Base-by-base conservation (phyloP, 2,797 vertebrate genomes). In the Notolepis coatsorum region DNA sequence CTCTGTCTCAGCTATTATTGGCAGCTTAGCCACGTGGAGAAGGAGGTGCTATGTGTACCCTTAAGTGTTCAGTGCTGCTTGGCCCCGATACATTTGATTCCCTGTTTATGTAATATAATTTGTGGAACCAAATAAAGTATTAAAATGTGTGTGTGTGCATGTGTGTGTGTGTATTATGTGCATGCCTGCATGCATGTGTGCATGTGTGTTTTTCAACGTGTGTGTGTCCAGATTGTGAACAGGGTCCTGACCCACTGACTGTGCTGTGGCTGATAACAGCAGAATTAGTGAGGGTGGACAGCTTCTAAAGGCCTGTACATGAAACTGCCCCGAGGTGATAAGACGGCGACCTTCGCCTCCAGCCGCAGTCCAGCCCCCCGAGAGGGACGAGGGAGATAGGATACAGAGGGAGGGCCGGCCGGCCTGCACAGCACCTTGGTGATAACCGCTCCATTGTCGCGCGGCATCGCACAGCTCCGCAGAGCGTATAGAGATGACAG, bases 311-410 rank as follows among this genome's bases (percentile, higher is more conserved):
- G 38, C 54, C 45, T 20, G 43, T 15, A 66, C 75, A 79, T 73
- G 61, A 76, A 80, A 79, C 61, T 23, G 68, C 46, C 3, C 13
- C 37, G 63, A 59, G 60, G 71, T 58, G 81, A 84, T 80, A 75
- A 81, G 57, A 62, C 63, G 27, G 13, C 55, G 61, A 79, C 73
- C 78, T 62, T 58, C 52, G 47, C 59, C 27, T 17, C 37, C 61
- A 54, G 47, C 59, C 27, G 20, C 37, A 23, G n/a, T n/a, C 17
- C 21, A 9, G 10, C 48, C 7, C 20, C 7, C 33, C 0, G 33
- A 50, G 43, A 12, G 0, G 4, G 49, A 48, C 68, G 58, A 51
- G 46, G 58, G 53, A 3, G 51, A 58, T 13, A 12, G 51, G 48
- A 52, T 45, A 41, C 20, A 10, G 28, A n/a, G 53, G 33, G 27